Evolutionary conservation across 2,797 vertebrate genomes (phyloP), one percentile per base, ranked within the genome.

Genomic region (Spondyliosoma cantharus): DNA sequence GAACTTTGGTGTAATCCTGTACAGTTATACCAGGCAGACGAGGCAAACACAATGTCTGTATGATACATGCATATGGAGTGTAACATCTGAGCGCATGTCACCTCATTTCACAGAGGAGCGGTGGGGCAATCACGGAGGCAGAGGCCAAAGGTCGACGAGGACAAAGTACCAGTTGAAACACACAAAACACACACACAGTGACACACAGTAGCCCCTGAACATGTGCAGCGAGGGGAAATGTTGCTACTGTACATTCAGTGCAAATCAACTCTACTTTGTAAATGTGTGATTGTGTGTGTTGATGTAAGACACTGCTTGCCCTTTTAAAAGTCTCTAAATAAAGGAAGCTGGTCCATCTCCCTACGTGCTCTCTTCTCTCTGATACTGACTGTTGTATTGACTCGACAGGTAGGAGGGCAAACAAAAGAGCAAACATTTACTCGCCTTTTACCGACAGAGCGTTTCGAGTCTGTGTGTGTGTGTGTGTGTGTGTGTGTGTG

Each of bases 371-470:
- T 62, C 42, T 46, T 54, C 64, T 1, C 48, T 70, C 24, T 77
- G 76, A 73, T 60, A 19, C 57, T 74, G 68, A 72, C 70, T 53
- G 73, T 17, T 60, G 59, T 91, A 85, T 93, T 91, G 90, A 94
- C 83, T 87, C 24, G 22, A 65, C 67, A 81, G 66, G 82, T 73
- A 73, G 88, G 84, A 74, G 83, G 78, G 81, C 83, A 91, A 90
- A 91, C 83, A 90, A 76, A 76, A 61, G 71, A 93, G 91, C 92
- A 95, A 95, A 95, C 90, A 94, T 93, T 93, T 91, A 82, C 91
- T 82, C 84, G 89, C 75, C 79, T 85, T 87, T 86, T 27, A 87
- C 67, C 52, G 22, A 86, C 74, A 66, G 76, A 78, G 69, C 70
- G 22, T 48, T 73, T 32, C 68, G 46, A 78, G 72, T 63, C 73